phyloP scores from a whole-genome alignment of 2,113 vertebrate genomes.

The Stegastes partitus region DNA sequence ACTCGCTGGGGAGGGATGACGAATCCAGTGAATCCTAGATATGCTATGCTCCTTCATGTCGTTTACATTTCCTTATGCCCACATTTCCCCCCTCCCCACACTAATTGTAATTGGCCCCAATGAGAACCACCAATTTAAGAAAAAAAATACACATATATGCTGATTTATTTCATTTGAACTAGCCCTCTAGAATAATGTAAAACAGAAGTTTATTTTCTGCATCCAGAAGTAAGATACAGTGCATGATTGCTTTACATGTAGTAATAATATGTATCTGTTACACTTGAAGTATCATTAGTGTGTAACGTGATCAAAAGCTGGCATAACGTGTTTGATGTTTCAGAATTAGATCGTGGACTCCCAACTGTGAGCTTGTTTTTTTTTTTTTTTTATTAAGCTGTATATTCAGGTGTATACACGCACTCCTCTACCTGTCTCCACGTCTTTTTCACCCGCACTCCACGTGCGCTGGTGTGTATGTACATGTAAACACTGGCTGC shows the following conservation, averaged over 20 bases:
- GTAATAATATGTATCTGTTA: constrained; percentile 53
- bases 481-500: constrained; percentile 32
- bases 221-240: neutral
- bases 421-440: constrained; percentile 2
- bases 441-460: neutral
- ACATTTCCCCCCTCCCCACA: constrained; percentile 14
- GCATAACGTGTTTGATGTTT: constrained; percentile 60
- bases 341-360: constrained; percentile 27
- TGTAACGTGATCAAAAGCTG: constrained; percentile 65
- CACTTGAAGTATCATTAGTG: constrained; percentile 23
- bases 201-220: neutral
- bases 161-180: constrained; percentile 7
- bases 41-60: constrained; percentile 47
- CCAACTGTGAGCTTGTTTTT: constrained; percentile 42
- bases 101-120: constrained; percentile 55
- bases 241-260: constrained; percentile 12
- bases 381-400: neutral
- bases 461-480: neutral
- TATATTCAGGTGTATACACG: constrained; percentile 58
- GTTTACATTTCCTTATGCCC: constrained; percentile 39
- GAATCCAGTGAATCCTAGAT: constrained; percentile 37
- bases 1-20: constrained; percentile 41
- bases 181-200: no score
- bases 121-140: constrained; percentile 13
- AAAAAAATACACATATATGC: neutral